Percentiles rank a stretch among this genome's conserved stretches.
Conservation (phyloP, 2,888 invertebrate genomes). For the Spisula solida region DNA sequence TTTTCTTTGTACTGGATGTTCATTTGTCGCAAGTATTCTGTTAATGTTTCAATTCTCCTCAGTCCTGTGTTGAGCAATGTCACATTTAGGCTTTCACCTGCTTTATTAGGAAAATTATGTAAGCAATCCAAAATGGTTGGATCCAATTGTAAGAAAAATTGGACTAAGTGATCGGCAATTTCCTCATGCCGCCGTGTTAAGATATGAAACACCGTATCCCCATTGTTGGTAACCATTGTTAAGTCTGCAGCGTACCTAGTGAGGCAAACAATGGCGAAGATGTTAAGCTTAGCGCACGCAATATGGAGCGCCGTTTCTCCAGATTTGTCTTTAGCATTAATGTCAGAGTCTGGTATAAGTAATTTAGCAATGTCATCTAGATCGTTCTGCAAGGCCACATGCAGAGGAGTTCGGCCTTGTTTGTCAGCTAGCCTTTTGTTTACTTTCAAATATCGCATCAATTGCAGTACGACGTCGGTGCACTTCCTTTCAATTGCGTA, state of each 20-base stretch:
- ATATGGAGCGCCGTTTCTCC: conserved; percentile 59
- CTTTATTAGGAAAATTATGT: neutral
- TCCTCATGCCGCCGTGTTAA: neutral
- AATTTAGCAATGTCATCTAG: neutral
- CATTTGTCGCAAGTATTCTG: neutral
- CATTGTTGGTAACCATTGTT: conserved; percentile 52
- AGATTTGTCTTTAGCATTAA: conserved; percentile 55
- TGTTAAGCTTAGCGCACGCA: conserved; percentile 42
- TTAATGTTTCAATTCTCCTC: neutral
- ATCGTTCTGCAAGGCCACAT: conserved; percentile 44
- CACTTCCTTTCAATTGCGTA: conserved; percentile 42
- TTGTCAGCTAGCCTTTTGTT: conserved; percentile 45
- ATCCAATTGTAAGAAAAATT: conserved; percentile 1
- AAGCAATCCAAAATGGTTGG: conserved; percentile 2
- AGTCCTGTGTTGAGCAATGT: neutral
- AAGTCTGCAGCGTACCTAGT: conserved; percentile 39
- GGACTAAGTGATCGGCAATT: neutral
- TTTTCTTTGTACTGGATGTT: no score
- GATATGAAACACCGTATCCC: conserved; percentile 47
- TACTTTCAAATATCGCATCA: conserved; percentile 21
- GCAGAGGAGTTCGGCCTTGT: conserved; percentile 54
- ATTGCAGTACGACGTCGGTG: neutral
- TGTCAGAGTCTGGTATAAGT: conserved; percentile 32
- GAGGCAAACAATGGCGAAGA: neutral
- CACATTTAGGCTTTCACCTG: neutral